Conservation (phyloP, 2,888 invertebrate genomes). For the Pogonocherus hispidulus region DNA sequence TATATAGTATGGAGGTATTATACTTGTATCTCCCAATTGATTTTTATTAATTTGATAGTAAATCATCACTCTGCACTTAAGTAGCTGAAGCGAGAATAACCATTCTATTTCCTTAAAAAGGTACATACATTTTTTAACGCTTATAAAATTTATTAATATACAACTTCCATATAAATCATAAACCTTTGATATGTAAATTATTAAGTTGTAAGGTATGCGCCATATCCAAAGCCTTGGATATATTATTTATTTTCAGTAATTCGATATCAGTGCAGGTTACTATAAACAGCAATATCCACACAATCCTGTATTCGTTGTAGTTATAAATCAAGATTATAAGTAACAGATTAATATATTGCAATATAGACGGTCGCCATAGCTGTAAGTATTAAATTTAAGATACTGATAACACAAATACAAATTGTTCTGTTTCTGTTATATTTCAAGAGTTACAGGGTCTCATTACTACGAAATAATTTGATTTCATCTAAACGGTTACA, state of each 20-base stretch:
- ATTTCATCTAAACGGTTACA: too few species aligned
- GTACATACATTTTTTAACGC: background rate
- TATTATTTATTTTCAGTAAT: background rate
- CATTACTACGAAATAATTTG: too few species aligned
- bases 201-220: background rate
- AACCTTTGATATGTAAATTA: background rate
- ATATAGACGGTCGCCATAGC: too few species aligned
- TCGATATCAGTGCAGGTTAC: background rate
- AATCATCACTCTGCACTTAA: background rate
- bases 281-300: too few species aligned
- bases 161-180: background rate
- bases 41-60: constrained; percentile 4
- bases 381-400: too few species aligned
- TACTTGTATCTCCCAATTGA: constrained; percentile 1
- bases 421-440: too few species aligned
- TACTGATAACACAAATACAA: too few species aligned
- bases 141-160: constrained; percentile 9
- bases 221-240: background rate
- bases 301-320: too few species aligned
- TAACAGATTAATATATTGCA: too few species aligned
- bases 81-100: background rate
- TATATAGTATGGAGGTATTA: background rate
- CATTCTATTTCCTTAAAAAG: background rate
- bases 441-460: too few species aligned
- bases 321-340: too few species aligned